phyloP scores from a whole-genome alignment of 2,113 vertebrate genomes.

The Anhinga rufa region DNA sequence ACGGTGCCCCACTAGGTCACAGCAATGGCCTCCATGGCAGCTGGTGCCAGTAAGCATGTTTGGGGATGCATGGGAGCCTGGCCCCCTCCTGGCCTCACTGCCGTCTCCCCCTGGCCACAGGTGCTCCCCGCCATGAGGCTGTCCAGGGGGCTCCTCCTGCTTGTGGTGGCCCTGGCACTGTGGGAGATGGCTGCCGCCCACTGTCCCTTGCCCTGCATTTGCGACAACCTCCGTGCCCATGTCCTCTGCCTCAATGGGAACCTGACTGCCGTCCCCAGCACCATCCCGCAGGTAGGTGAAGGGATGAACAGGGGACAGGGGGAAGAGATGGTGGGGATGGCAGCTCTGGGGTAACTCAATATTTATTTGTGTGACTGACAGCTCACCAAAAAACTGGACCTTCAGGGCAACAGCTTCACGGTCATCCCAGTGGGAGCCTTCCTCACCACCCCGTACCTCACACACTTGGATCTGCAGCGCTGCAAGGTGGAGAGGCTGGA shows the following conservation, averaged over 20 bases:
- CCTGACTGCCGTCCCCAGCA: constrained; percentile 76
- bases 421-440: constrained; percentile 76
- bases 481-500: constrained; percentile 82
- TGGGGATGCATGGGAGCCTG: fast-evolving
- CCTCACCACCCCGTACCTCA: constrained; percentile 80
- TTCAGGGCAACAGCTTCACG: constrained; percentile 79
- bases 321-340: background rate
- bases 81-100: background rate
- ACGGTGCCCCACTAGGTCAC: background rate
- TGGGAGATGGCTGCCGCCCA: background rate
- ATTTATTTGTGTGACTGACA: constrained; percentile 6
- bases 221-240: constrained; percentile 81
- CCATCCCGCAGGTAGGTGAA: constrained; percentile 81
- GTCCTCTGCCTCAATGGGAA: constrained; percentile 83
- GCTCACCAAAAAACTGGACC: constrained; percentile 87
- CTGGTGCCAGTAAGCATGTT: fast-evolving
- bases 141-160: background rate
- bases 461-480: constrained; percentile 82
- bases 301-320: fast-evolving
- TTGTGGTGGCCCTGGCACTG: fast-evolving
- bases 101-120: background rate
- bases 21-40: background rate
- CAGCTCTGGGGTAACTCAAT: background rate
- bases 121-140: background rate
- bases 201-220: constrained; percentile 83